Evolutionary conservation across 2,113 vertebrate genomes (phyloP), one percentile per base, ranked within the genome.

Genomic region (Bos indicus): DNA sequence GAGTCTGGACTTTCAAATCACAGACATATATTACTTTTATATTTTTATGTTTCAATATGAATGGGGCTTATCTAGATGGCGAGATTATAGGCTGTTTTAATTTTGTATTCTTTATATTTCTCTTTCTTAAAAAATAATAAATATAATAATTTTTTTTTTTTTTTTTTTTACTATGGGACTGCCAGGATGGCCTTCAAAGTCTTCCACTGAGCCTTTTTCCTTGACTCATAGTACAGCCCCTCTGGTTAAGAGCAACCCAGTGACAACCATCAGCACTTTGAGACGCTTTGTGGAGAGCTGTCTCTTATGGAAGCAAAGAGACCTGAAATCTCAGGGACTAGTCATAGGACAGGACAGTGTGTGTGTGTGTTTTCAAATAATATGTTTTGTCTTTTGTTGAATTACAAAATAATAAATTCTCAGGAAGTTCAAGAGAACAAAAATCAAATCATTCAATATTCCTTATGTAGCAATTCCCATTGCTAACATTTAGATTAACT

Each of bases 361-460:
- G 19, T 54, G 4, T 64, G 17, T 67, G 3, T 43, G 33, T 84
- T 97, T 91, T 67, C 71, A 81, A 95, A 82, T 74, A 95, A 36
- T 7, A 67, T 26, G 26, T 54, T 85, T 96, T 89, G 19, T 64
- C 28, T 89, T 95, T 91, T 82, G 23, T 93, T 92, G 36, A 90
- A 56, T 57, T 80, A 64, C 52, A 87, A 86, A 91, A 51, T 67
- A 87, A 48, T 52, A 77, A 74, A 89, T 87, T 51, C 26, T 96
- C 54, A 95, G 80, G 95, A 97, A 96, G 46, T 54, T 48, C 77
- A 93, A 92, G 43, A 54, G 26, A 95, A 71, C 28, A 90, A 90
- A 40, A 91, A 56, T 56, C 86, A 71, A 97, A 64, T 71, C 25
- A 15, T 28, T 93, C 56, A 51, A 52, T 51, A 94, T 84, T 96